These are phyloP conservation scores for Sorex fumeus DNA, from an alignment of 2,113 vertebrate species.

Conservation along the genomic window DNA sequence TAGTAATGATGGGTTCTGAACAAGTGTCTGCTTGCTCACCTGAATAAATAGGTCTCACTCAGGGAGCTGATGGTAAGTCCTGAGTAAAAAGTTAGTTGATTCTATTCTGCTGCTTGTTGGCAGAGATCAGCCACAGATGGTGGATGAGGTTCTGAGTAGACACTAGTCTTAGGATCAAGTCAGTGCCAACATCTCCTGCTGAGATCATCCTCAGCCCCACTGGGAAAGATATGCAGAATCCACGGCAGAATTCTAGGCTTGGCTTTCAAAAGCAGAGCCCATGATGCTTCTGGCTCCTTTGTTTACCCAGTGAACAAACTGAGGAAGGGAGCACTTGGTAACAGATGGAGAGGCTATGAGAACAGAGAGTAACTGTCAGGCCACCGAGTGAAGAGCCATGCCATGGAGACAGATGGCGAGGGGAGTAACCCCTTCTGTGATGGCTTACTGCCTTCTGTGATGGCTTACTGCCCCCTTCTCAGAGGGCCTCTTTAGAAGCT, in stretches of 20 bases:
- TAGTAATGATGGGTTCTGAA: neutral
- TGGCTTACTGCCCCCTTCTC: conserved; percentile 19
- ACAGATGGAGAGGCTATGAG: conserved; percentile 78
- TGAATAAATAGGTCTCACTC: conserved; percentile 31
- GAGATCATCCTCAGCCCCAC: neutral
- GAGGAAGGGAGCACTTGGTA: conserved; percentile 49
- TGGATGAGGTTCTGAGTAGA: neutral
- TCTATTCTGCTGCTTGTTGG: conserved; percentile 68
- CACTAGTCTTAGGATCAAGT: conserved; percentile 26
- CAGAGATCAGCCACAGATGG: conserved; percentile 72
- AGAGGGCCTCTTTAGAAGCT: conserved; percentile 12
- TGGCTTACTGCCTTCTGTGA: no score
- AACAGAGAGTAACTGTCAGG: conserved; percentile 72
- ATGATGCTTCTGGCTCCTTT: neutral
- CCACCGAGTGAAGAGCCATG: conserved; percentile 46
- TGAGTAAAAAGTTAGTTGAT: conserved; percentile 50
- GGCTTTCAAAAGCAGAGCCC: conserved; percentile 33
- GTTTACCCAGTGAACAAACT: neutral
- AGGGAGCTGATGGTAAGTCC: conserved; percentile 58
- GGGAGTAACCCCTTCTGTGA: neutral
- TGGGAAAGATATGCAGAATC: neutral
- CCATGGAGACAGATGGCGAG: conserved; percentile 76
- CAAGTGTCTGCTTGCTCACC: neutral
- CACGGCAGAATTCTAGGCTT: conserved; percentile 1
- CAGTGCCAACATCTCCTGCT: conserved; percentile 28